A percentile compares a stretch with the other conserved stretches of the same genome.
Evolutionary conservation across 2,888 invertebrate species (phyloP).

Genomic region (Tetropium fuscum): DNA sequence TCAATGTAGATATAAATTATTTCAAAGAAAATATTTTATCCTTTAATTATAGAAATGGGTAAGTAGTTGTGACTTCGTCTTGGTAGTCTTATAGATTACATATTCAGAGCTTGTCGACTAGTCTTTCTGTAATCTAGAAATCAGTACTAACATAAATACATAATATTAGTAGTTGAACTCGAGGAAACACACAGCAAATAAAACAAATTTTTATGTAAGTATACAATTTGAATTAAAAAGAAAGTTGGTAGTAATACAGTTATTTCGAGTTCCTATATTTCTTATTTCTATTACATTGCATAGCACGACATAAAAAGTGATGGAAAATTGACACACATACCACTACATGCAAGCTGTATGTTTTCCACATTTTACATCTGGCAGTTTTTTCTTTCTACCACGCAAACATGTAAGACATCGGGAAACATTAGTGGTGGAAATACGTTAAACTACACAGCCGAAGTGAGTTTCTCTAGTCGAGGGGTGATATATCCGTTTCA

Average conservation of each 20-base stretch:
- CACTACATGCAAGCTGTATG: constrained; percentile 5
- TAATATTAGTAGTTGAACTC: not conserved
- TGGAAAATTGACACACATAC: constrained; percentile 23
- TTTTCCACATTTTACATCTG: constrained; percentile 23
- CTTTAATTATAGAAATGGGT: too few relatives aligned
- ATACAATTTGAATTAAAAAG: constrained; percentile 6
- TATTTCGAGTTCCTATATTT: not conserved
- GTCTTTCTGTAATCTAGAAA: too few relatives aligned
- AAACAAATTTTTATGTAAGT: not conserved
- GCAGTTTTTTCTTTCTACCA: constrained; percentile 28
- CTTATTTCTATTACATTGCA: not conserved
- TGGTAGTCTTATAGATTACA: too few relatives aligned
- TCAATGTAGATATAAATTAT: too few relatives aligned
- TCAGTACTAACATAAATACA: not conserved
- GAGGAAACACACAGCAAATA: not conserved
- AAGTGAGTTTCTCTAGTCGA: too few relatives aligned
- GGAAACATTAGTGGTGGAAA: too few relatives aligned
- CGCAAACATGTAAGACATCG: constrained; percentile 32
- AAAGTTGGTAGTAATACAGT: constrained; percentile 13
- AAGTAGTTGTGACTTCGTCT: too few relatives aligned
- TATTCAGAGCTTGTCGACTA: too few relatives aligned
- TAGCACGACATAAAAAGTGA: not conserved
- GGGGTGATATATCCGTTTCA: too few relatives aligned
- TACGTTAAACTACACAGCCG: too few relatives aligned
- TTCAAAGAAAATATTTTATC: too few relatives aligned